These are phyloP conservation scores for Ceratoteleas bidentatus DNA, from an alignment of 1,140 invertebrate species.

Conservation along the genomic window DNA sequence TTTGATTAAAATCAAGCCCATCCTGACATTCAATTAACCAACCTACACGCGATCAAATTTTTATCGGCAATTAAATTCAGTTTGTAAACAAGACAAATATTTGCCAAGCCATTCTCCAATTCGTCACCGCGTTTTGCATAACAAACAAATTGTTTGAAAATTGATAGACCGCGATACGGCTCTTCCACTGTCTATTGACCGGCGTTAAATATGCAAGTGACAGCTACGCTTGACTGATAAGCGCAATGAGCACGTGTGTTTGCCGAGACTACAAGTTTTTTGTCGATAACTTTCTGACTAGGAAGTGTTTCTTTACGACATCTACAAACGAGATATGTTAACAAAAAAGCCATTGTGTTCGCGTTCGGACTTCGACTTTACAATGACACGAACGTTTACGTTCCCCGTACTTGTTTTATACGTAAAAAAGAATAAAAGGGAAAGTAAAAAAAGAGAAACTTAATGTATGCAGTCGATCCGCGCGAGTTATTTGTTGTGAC, in stretches of 20 bases:
- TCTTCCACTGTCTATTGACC: conserved; percentile 33
- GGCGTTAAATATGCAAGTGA: conserved; percentile 33
- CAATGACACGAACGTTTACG: too few relatives aligned
- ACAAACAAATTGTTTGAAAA: conserved; percentile 22
- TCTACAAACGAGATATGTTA: conserved; percentile 14
- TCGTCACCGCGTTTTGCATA: conserved; percentile 29
- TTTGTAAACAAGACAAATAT: conserved; percentile 38
- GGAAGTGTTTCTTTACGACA: conserved; percentile 19
- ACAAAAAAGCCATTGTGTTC: neutral
- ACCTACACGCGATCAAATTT: neutral
- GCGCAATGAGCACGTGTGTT: conserved; percentile 43
- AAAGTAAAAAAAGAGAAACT: neutral
- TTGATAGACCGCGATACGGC: conserved; percentile 43
- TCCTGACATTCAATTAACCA: too few relatives aligned
- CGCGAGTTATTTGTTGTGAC: conserved; percentile 11
- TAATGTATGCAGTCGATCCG: too few relatives aligned
- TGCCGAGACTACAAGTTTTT: conserved; percentile 48
- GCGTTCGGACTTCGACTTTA: too few relatives aligned
- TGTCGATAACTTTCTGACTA: conserved; percentile 16
- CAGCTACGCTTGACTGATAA: conserved; percentile 45
- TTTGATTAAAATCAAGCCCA: too few relatives aligned
- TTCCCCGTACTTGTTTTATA: too few relatives aligned
- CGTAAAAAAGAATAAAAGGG: neutral
- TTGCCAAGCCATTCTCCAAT: conserved; percentile 33
- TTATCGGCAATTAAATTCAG: neutral